phyloP scores from a whole-genome alignment of 2,888 invertebrate genomes.

The Habrosyne pyritoides region DNA sequence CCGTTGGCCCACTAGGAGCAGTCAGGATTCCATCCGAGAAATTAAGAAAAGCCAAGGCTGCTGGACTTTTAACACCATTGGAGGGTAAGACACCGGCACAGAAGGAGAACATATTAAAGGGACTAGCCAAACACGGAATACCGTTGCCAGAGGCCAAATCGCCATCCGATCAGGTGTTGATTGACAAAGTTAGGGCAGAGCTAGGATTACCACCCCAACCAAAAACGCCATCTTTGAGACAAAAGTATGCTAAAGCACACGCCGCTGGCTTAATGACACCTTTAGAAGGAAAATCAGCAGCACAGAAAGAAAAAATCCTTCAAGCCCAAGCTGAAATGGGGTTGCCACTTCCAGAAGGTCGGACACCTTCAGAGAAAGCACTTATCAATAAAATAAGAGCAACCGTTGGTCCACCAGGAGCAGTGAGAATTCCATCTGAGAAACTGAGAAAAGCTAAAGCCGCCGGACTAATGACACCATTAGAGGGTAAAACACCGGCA shows the following conservation, averaged over 20 bases:
- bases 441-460: constrained; percentile 26
- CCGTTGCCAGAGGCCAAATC: constrained; percentile 33
- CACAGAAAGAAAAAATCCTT: too few relatives aligned
- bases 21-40: constrained; percentile 29
- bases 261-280: too few relatives aligned
- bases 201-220: constrained; percentile 28
- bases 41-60: constrained; percentile 35
- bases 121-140: constrained; percentile 25
- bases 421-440: constrained; percentile 13
- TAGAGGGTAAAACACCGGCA: too few relatives aligned
- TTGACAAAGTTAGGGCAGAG: constrained; percentile 26
- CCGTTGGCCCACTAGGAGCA: not conserved
- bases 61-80: constrained; percentile 29
- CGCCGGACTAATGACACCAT: constrained; percentile 20
- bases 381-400: too few relatives aligned
- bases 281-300: too few relatives aligned
- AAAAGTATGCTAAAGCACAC: constrained; percentile 20
- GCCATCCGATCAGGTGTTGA: constrained; percentile 29
- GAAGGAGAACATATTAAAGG: constrained; percentile 36
- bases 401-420: too few relatives aligned
- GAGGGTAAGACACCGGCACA: constrained; percentile 32
- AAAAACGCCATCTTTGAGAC: constrained; percentile 19
- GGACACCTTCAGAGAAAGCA: too few relatives aligned
- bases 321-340: too few relatives aligned
- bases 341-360: too few relatives aligned